Evolutionary conservation across 1,140 invertebrate genomes (phyloP), one percentile per base, ranked within the genome.

Genomic region (Cotesia vestalis): DNA sequence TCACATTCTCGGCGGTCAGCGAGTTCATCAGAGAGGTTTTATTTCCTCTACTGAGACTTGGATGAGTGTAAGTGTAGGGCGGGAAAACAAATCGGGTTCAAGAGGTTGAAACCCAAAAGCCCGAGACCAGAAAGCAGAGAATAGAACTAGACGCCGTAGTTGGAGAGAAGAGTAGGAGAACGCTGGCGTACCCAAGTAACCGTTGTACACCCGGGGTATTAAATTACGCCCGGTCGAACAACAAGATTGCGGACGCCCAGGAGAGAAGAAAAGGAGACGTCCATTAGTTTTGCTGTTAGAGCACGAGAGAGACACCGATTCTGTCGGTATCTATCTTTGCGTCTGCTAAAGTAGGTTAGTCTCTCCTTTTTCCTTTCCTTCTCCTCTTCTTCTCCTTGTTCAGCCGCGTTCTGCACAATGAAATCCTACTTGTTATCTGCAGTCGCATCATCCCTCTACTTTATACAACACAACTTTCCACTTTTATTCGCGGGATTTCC

Each of bases 181-280:
- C 11, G 5, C 40, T 5, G 40, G 40, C 40, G 40, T 46, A 46
- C 40, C 40, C 40, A 46, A 46, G 67, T 60, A 17, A 38, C n/a
- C 38, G 35, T 61, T 9, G 20, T 9, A 38, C 36, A 38, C 55
- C 8, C 4, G 35, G 55, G 67, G 55, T 69, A 69, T 69, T 69
- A 69, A 53, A 69, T 69, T 69, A 69, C 67, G 36, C 17, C 57
- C 55, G 55, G 67, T 61, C 67, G 67, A 60, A 69, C 55, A 69
- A 69, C 67, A 69, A 69, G 67, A 60, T 69, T 69, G 55, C 67
- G 36, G 38, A 60, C 36, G 67, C 40, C 67, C 67, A 34, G 27
- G 35, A 53, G 57, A 59, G 27, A 17, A 34, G 35, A 60, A 51
- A 51, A 46, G 66, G 35, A 40, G 35, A 60, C 57, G 9, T 69